Conservation (phyloP, 2,888 invertebrate species). For the Glaucopsyche alexis region DNA sequence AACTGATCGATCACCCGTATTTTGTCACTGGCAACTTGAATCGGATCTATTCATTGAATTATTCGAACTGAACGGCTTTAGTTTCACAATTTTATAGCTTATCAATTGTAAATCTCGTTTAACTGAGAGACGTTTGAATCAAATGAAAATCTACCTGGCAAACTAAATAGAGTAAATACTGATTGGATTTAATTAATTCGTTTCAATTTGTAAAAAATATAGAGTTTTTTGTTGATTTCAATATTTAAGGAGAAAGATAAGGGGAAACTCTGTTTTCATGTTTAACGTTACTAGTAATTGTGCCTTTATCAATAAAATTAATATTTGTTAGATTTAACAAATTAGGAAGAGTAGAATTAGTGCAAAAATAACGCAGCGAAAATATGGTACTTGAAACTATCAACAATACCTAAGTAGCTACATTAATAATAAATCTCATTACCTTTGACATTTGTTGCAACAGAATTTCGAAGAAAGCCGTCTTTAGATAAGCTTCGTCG, state of each 20-base stretch:
- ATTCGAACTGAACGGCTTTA: conserved; percentile 34
- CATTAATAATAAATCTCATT: background rate
- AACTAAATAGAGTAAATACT: conserved; percentile 17
- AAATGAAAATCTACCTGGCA: background rate
- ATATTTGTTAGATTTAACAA: too few relatives aligned
- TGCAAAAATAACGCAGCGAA: too few relatives aligned
- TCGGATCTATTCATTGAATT: conserved; percentile 38
- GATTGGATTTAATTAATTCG: background rate
- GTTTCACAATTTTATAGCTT: conserved; percentile 23
- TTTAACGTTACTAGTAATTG: too few relatives aligned
- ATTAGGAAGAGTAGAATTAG: too few relatives aligned
- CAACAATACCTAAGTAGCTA: background rate
- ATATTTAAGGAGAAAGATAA: too few relatives aligned
- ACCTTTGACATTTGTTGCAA: background rate
- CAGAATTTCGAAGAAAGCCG: background rate
- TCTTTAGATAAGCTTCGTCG: background rate
- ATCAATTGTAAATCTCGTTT: conserved; percentile 30
- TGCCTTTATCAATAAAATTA: too few relatives aligned
- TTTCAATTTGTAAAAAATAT: background rate
- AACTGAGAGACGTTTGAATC: conserved; percentile 1
- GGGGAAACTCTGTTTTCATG: too few relatives aligned
- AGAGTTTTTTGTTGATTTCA: background rate
- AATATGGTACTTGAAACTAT: too few relatives aligned
- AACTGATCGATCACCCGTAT: conserved; percentile 40
- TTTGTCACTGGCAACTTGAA: conserved; percentile 36